Evolutionary conservation across 2,888 invertebrate genomes (phyloP).

Genomic region (Chrysina gloriosa): DNA sequence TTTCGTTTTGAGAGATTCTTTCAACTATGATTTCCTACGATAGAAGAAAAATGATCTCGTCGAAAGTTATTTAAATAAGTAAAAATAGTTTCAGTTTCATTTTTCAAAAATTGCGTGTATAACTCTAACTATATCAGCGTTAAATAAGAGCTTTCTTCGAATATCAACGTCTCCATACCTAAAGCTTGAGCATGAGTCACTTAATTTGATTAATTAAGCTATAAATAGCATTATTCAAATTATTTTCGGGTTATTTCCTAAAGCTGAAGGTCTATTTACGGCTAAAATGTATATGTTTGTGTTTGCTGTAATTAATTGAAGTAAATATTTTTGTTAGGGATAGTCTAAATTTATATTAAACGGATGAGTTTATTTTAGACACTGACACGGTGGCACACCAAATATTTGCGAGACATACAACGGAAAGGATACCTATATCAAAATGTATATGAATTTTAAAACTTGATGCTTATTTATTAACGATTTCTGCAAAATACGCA

Average conservation of each 20-base stretch:
- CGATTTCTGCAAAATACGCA: no score
- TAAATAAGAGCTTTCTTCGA: no score
- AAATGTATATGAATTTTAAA: neutral
- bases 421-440: conserved; percentile 15
- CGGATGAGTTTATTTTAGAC: conserved; percentile 22
- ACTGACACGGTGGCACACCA: conserved; percentile 15
- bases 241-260: neutral
- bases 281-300: conserved; percentile 7
- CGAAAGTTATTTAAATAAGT: no score
- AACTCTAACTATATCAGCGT: no score
- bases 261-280: neutral
- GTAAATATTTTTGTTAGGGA: conserved; percentile 27
- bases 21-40: no score
- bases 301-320: conserved; percentile 24
- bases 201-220: neutral
- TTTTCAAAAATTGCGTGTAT: no score
- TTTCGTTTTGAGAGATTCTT: no score
- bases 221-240: conserved; percentile 4
- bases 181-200: no score
- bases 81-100: no score
- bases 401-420: conserved; percentile 17
- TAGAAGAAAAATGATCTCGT: no score
- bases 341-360: conserved; percentile 12
- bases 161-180: no score
- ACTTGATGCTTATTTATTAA: no score